Conservation (phyloP, 2,113 vertebrate species). For the Dasyurus viverrinus region DNA sequence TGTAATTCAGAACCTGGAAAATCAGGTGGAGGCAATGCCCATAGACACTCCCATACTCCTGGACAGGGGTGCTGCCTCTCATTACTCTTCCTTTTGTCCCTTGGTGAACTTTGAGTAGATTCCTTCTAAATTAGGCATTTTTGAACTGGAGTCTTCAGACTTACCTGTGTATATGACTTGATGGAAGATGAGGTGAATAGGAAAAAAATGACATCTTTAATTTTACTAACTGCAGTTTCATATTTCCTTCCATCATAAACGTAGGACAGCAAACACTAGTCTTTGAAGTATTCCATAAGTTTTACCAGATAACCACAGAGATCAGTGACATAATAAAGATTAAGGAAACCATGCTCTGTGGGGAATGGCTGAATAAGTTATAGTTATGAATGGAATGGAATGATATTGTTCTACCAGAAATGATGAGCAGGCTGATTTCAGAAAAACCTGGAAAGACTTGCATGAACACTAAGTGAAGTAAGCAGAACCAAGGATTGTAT, state of each 20-base stretch:
- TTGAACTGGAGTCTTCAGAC: neutral
- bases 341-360: neutral
- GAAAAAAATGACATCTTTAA: neutral
- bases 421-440: no score
- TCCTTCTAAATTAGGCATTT: neutral
- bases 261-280: neutral
- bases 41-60: no score
- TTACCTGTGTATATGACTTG: neutral
- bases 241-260: neutral
- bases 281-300: neutral
- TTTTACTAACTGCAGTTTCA: neutral
- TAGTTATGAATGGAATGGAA: no score
- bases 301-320: neutral
- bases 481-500: no score
- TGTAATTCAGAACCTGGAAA: neutral
- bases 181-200: neutral
- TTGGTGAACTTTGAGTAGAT: neutral
- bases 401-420: no score
- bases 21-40: neutral
- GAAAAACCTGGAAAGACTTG: no score
- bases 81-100: neutral
- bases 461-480: no score
- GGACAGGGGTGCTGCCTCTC: no score
- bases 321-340: neutral
- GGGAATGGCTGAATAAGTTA: no score